Base-by-base conservation (phyloP, 2,113 vertebrate genomes). In the Cryptotis parvus region DNA sequence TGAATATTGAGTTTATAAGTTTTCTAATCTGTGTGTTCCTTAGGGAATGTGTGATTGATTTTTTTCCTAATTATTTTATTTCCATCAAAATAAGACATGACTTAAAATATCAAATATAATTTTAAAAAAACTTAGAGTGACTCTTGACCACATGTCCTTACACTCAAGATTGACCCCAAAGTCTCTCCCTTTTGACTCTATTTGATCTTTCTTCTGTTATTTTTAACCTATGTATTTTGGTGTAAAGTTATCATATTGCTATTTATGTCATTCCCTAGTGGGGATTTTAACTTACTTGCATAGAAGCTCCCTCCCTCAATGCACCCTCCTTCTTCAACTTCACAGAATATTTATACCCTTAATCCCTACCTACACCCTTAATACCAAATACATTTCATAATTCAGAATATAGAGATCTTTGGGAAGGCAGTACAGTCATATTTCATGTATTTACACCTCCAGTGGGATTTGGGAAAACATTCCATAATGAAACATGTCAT, bases 21-120 rank as follows among this genome's bases (percentile, higher is more conserved):
- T 61, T 88, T 90, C 79, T 90, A 82, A 69, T 39, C 29, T 75
- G 0, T 78, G 7, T 73, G 29, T 87, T 94, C 91, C 78, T 85
- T 26, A 66, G 69, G 69, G 55, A 83, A 89, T 41, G 31, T 12
- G 82, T 63, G 80, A 83, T 94, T 94, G 95, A 84, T 69, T 92
- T 91, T 81, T 45, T 89, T 82, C 41, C 76, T 85, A 89, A n/a
- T n/a, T n/a, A 93, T 87, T 92, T 75, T 83, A 66, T 81, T 87
- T 82, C 35, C 22, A 55, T 84, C 24, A 91, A 95, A 92, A 87
- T 43, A 78, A 61, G 58, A 61, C 15, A 45, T 77, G 49, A 26
- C 37, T 84, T 80, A 66, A 75, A 80, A 70, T 9, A 84, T 81
- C 58, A 84, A 83, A 74, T 84, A 73, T 80, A 87, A 69, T 65